Base-by-base conservation (phyloP, 2,888 invertebrate species). In the Stenodera caucasica region DNA sequence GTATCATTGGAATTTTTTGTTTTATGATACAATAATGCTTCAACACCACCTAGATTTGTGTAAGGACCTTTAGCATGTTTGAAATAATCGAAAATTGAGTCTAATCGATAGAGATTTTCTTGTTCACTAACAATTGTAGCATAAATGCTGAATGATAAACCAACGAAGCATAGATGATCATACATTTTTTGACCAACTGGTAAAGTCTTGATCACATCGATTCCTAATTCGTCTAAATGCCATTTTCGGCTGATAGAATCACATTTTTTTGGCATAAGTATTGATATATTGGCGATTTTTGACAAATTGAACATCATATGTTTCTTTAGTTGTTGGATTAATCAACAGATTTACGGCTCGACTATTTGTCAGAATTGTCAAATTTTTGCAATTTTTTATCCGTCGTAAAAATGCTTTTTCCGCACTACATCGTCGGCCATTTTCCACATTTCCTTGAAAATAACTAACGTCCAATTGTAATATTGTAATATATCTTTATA, bases 291-390 rank as follows among this genome's bases (percentile, higher is more conserved):
- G n/a, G n/a, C n/a, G n/a, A n/a, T n/a, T n/a, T n/a, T n/a, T n/a
- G n/a, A n/a, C n/a, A n/a, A n/a, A n/a, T n/a, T n/a, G n/a, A n/a
- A n/a, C n/a, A n/a, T n/a, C n/a, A n/a, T n/a, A n/a, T n/a, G n/a
- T n/a, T n/a, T n/a, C n/a, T n/a, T n/a, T n/a, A n/a, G n/a, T n/a
- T n/a, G n/a, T n/a, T n/a, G n/a, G n/a, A n/a, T n/a, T n/a, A n/a
- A n/a, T n/a, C n/a, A 90, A 75, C 1, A 91, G 78, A 77, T 86
- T 87, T 0, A 85, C 86, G 0, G 85, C 91, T 35, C 84, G 82
- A 26, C 84, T 83, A 9, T 61, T 64, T 1, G 88, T 85, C 0
- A 90, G 78, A 18, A 90, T 85, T 69, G 87, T 86, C 2, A 92
- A 80, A 75, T 91, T 92, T 11, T 73, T 77, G 53, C 90, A 81